Evolutionary conservation across 2,113 vertebrate species (phyloP), one percentile per base, ranked within the genome.

Genomic region (Petrocephalus zakoni): DNA sequence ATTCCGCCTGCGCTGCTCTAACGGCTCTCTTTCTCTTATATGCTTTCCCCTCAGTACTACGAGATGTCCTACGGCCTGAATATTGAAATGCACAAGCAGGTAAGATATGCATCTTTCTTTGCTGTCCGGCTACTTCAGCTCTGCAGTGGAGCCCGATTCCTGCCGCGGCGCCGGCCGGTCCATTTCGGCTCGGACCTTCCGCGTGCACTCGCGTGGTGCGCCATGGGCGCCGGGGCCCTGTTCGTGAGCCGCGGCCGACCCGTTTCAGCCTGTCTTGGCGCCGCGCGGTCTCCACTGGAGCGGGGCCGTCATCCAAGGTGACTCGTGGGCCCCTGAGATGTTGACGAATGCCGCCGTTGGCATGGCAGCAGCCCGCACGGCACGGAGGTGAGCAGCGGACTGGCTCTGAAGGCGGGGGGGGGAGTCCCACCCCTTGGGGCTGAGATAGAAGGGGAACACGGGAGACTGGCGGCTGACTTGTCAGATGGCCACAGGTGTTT

Each of bases 11-110:
- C 10, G 25, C 29, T 55, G 85, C 29, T 34, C 19, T 87, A 5
- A 61, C 2, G 9, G 46, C 34, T 83, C 25, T 61, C 7, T 34
- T 42, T n/a, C n/a, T n/a, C n/a, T n/a, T n/a, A n/a, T n/a, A n/a
- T n/a, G n/a, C n/a, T 0, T 3, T 10, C 52, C 34, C 82, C 84
- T 22, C 93, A 96, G 96, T 97, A 97, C 90, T 97, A 97, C 0
- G 96, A 97, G 95, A 97, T 97, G 96, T 97, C 96, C 52, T 97
- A 97, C 0, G 96, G 96, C 72, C 92, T 97, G 89, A 97, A 97
- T 75, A 97, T 97, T 10, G 96, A 97, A 93, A 97, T 97, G 96
- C 96, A 97, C 93, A 97, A 97, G 90, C 96, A 97, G 96, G 96
- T 96, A 91, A 8, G 93, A 22, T 2, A 3, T 5, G 4, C 34